Evolutionary conservation across 2,113 vertebrate genomes (phyloP), one percentile per base, ranked within the genome.

Genomic region (Strix uralensis): DNA sequence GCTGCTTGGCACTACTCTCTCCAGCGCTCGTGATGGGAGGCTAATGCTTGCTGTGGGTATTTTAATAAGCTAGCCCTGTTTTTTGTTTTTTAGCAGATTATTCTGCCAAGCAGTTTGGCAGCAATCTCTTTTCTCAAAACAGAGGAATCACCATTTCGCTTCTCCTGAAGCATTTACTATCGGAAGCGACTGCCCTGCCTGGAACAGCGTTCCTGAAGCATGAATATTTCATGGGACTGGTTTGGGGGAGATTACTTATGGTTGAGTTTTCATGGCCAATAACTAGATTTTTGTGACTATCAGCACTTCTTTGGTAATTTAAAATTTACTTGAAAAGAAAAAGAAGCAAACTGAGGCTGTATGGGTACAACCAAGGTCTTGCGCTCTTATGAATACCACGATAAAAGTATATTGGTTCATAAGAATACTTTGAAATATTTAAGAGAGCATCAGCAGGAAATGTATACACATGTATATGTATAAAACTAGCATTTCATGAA

Each of bases 381-480:
- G 81, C 3, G 23, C 77, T 77, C 67, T 67, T 81, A 81, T 58
- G 91, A 91, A 69, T 36, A 49, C 78, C 78, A 40, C 0, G 44
- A 95, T 94, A 82, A 96, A 96, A 92, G 85, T 65, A 30, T 57
- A 71, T 38, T 88, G 81, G 91, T 81, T 91, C 82, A 49, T 70
- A 52, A 90, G 89, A 95, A 93, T 82, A 59, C 88, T 95, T 86
- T 97, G 94, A 95, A 96, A 95, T 96, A 93, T 93, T 96, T 96
- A 93, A 88, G 89, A 95, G 62, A 96, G 82, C 72, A 94, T 85
- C 94, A 96, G 92, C 94, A 94, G 94, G 94, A 92, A 87, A 89
- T 77, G 79, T 25, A 94, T 82, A 70, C 86, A 88, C 80, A 96
- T 93, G 84, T 95, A 75, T 70, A 92, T 91, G 90, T 91, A 95